These are phyloP conservation scores for Hydrolagus colliei DNA, from an alignment of 2,797 vertebrate genomes.

Conservation along the genomic window DNA sequence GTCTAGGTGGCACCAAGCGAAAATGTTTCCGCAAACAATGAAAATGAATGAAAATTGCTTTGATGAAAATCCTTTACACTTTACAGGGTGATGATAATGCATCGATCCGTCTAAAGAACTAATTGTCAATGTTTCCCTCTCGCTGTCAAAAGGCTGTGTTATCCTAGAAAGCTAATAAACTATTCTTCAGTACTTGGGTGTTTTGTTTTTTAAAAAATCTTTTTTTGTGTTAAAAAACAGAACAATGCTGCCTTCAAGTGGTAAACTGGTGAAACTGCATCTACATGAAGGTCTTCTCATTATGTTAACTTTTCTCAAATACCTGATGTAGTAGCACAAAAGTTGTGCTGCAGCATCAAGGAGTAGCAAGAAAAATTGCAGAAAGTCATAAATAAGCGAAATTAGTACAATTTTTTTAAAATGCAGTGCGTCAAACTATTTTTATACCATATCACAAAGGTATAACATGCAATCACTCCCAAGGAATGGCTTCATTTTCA, in stretches of 20 bases:
- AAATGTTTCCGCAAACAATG: slow-evolving; percentile 3
- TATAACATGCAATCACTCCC: too few species aligned
- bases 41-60: too few species aligned
- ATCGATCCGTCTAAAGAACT: background rate
- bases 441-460: too few species aligned
- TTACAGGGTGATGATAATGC: background rate
- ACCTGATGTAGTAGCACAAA: too few species aligned
- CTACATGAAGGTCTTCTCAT: background rate
- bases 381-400: too few species aligned
- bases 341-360: too few species aligned
- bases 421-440: too few species aligned
- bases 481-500: too few species aligned
- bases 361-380: too few species aligned
- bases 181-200: background rate
- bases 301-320: too few species aligned
- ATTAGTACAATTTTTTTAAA: too few species aligned
- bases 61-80: background rate
- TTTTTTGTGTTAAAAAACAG: background rate
- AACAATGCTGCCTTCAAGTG: slow-evolving; percentile 16
- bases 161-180: slow-evolving; percentile 2
- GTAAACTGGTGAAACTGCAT: background rate
- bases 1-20: background rate
- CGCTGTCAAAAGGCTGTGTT: background rate
- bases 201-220: background rate
- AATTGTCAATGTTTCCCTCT: background rate